Base-by-base conservation (phyloP, 23 tunicate species). In the Styela plicata region DNA sequence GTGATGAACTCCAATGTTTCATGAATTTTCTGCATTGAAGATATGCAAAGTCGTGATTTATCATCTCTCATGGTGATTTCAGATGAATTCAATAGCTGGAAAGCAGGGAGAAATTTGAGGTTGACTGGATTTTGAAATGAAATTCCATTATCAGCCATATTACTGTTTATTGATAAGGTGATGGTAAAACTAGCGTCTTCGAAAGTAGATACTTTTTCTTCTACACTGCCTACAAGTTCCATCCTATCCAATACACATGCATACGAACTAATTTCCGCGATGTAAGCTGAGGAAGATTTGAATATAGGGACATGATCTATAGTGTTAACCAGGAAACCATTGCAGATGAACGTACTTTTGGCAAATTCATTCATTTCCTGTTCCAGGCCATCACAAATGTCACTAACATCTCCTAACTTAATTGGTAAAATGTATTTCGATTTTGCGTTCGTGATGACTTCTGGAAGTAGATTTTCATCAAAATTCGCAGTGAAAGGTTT, bases 121-220 rank as follows among this genome's bases (percentile, higher is more conserved):
- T 52, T 76, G 66, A 76, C 81, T 13, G 81, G 81, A n/a, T 29
- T 23, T 53, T 76, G 81, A 22, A 76, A 76, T 24, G 81, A 44
- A 25, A 44, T 44, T 52, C 81, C 81, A 20, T 65, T 23, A 25
- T 76, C 81, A 0, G 81, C 64, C 31, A 20, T 21, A 23, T 76
- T 27, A 24, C 66, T 20, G 24, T 52, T 44, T 24, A 76, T 29
- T 20, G 66, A 23, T 27, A 76, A 29, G n/a, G 33, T 27, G n/a
- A 76, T 25, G 13, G 81, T 76, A 69, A 76, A 76, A 20, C 64
- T 44, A 10, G 31, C 30, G 17, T 76, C 66, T 76, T 52, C 64
- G 21, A 53, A 44, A 26, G 26, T 13, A 7, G 66, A 53, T 23
- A 52, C 66, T 24, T 44, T 76, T 24, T 76, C 81, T 22, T 25